Base-by-base conservation (phyloP, 2,797 vertebrate species). In the Amazona finschi region DNA sequence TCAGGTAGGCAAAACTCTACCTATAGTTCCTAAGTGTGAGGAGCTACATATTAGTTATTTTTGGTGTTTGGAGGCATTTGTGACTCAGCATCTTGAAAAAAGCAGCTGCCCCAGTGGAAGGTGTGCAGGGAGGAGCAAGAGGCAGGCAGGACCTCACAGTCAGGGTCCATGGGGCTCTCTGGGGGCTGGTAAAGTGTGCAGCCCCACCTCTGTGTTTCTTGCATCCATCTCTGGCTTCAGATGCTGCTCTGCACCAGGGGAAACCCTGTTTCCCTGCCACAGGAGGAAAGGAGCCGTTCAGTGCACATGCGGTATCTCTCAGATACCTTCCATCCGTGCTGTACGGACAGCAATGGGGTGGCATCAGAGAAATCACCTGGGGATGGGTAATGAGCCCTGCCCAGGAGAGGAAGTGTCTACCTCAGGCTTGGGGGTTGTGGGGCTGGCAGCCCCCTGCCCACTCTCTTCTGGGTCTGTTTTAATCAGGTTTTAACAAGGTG, bases 241-340 rank as follows among this genome's bases (percentile, higher is more conserved):
- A 25, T 20, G 25, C 31, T 72, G 75, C 57, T 28, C 30, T 47
- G 41, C 18, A 47, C 30, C 2, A 3, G 24, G 49, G 41, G 22
- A 55, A 65, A 14, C 4, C 21, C 31, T 0, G 0, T 53, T 61
- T 36, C 8, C 21, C 20, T 7, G 0, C 11, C 2, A 2, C 0
- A 1, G 43, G 4, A 36, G 43, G 31, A 20, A 69, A 43, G 38
- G 55, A 39, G 30, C 57, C 16, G 3, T 17, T 65, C 2, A 4
- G 6, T 22, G 61, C 41, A 1, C 4, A 7, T 1, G 25, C 24
- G 16, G 39, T 31, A 2, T 30, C 44, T 69, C 53, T 8, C 3
- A 3, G 78, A 7, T 8, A 6, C 0, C 2, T 27, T 49, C 4
- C 2, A 7, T 39, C n/a, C 5, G 0, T 22, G 1, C 43, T 2